Evolutionary conservation across 64 coral and sea anemone genomes (phyloP), one percentile per base, ranked within the genome.

Genomic region (Orbicella faveolata): DNA sequence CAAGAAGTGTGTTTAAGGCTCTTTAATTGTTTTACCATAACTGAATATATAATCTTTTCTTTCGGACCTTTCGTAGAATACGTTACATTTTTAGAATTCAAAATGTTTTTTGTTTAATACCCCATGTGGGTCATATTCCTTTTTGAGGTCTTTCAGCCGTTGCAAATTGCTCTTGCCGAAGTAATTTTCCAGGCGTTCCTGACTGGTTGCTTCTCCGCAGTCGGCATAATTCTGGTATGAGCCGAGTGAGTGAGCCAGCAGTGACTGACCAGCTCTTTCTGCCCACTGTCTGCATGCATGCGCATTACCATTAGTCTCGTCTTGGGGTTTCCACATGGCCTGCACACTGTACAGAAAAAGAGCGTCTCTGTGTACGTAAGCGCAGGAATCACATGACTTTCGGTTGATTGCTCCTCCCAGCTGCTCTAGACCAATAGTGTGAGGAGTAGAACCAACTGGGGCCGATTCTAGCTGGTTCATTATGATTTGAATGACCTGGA

Each of bases 381-480:
- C 59, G 61, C 79, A 82, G 2, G 79, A 82, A 63, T 82, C 79
- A 64, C 4, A 14, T 64, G 57, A 65, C 61, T 82, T 82, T 2
- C 79, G 33, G 79, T 82, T 82, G 79, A 82, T 82, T 82, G 65
- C 79, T 64, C 79, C 79, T 17, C 79, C 79, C 79, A 82, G 17
- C 33, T 63, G 79, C 52, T 82, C 79, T 6, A 82, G 55, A 19
- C 79, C 61, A 12, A 82, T 63, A 19, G 6, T 37, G 33, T 82
- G 79, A 36, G 79, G 79, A 64, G 7, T 63, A 82, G 79, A 82
- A 20, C 12, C 34, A 9, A 82, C 61, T 82, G 79, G 79, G 34
- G 79, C 57, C 36, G 55, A 63, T 19, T 82, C 57, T 20, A 82
- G 34, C 21, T 64, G 79, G 59, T 36, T 20, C 1, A 82, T 82